A percentile compares a stretch with the other conserved stretches of the same genome.
These are phyloP conservation scores for Catharus fuscescens DNA, from an alignment of 2,113 vertebrate species.

Conservation along the genomic window DNA sequence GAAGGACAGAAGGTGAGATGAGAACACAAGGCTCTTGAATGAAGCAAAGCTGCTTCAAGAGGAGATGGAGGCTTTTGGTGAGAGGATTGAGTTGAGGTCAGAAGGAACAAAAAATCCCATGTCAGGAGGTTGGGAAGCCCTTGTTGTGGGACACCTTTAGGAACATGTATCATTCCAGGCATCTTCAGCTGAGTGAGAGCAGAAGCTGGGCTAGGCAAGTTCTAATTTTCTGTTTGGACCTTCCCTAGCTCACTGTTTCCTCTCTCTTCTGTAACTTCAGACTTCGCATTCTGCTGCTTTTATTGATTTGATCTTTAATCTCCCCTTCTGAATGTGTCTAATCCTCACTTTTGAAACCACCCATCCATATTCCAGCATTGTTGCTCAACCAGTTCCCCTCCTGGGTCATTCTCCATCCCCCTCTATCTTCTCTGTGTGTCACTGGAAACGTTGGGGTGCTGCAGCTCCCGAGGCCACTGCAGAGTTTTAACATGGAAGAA, in stretches of 20 bases:
- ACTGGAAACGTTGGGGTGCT: neutral
- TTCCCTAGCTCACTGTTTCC: neutral
- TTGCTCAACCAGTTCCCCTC: neutral
- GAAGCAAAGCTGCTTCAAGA: neutral
- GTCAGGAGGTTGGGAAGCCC: neutral
- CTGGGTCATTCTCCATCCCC: neutral
- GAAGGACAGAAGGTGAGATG: neutral
- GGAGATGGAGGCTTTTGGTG: neutral
- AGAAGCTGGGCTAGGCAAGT: neutral
- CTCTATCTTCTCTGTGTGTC: neutral
- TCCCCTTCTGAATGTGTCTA: neutral
- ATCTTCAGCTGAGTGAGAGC: neutral
- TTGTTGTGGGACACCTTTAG: neutral
- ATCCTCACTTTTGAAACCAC: neutral
- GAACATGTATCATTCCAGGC: fast-evolving
- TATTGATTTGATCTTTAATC: neutral
- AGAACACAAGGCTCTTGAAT: neutral
- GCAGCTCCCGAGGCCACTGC: neutral
- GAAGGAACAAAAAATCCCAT: neutral
- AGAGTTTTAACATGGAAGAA: neutral
- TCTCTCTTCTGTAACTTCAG: neutral
- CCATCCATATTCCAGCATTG: neutral
- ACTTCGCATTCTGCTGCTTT: neutral
- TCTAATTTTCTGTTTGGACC: neutral
- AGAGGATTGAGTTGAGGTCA: neutral